A percentile compares a stretch with the other conserved stretches of the same genome.
Evolutionary conservation across 2,113 vertebrate species (phyloP).

Genomic region (Semnopithecus entellus): DNA sequence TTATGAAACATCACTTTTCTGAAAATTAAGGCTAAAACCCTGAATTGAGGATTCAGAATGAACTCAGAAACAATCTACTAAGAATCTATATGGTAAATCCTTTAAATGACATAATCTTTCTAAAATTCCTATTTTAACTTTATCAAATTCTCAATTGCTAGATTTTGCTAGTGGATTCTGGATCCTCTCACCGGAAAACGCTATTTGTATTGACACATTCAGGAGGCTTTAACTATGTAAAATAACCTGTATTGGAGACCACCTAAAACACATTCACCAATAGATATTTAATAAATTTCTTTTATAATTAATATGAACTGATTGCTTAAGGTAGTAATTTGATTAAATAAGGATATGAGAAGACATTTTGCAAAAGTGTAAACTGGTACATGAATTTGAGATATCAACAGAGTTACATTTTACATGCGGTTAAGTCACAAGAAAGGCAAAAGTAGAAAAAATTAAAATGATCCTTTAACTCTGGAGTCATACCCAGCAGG

Average conservation of each 20-base stretch:
- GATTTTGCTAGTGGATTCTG: not conserved
- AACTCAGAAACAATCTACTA: constrained; percentile 6
- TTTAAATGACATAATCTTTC: not conserved
- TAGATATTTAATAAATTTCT: not conserved
- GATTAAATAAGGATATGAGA: constrained; percentile 3
- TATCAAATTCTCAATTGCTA: not conserved
- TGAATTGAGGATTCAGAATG: constrained; percentile 17
- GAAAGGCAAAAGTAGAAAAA: not conserved
- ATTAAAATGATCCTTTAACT: not conserved
- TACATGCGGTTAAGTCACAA: not conserved
- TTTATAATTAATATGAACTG: not conserved
- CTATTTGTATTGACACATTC: not conserved
- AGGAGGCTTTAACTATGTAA: not conserved
- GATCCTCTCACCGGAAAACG: not conserved
- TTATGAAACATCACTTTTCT: constrained; percentile 23
- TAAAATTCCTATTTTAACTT: not conserved
- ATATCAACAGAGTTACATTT: not conserved
- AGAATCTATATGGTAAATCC: not conserved
- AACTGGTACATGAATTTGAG: not conserved
- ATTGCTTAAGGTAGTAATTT: not conserved
- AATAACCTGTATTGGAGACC: not conserved
- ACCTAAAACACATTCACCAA: not conserved
- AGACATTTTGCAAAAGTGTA: not conserved
- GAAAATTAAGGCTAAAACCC: constrained; percentile 20
- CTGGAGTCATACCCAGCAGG: not conserved